Conservation (phyloP, 37 sponge, comb jelly and placozoan genomes). For the Geodia barretti region DNA sequence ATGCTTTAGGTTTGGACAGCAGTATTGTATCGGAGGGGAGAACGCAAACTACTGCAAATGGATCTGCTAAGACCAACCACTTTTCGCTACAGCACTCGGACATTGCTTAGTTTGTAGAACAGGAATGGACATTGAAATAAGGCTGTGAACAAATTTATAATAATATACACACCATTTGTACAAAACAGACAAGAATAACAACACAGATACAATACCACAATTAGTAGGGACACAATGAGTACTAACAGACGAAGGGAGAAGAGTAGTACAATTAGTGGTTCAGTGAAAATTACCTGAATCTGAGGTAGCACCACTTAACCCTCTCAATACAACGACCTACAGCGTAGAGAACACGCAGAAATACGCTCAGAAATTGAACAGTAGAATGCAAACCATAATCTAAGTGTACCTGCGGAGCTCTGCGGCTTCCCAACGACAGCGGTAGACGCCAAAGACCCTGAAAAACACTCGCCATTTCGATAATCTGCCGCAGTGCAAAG, state of each 20-base stretch:
- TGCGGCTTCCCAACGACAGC: too few relatives aligned
- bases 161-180: too few relatives aligned
- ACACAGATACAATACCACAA: not conserved
- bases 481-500: not conserved
- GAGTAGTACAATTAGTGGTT: too few relatives aligned
- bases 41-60: constrained; percentile 23
- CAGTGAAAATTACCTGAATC: too few relatives aligned
- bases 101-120: constrained; percentile 7
- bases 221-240: constrained; percentile 1
- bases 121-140: too few relatives aligned
- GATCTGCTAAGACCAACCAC: constrained; percentile 8
- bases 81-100: not conserved
- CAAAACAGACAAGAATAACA: not conserved
- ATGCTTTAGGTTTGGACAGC: not conserved
- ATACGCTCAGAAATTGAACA: not conserved
- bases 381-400: not conserved
- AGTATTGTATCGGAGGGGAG: not conserved
- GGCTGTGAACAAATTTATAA: too few relatives aligned
- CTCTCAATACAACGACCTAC: too few relatives aligned
- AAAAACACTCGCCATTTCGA: not conserved
- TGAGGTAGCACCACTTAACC: not conserved
- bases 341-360: too few relatives aligned
- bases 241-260: too few relatives aligned
- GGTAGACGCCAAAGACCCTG: too few relatives aligned
- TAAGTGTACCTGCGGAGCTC: too few relatives aligned